Conservation (phyloP, 2,888 invertebrate genomes). For the Orchesella flavescens region DNA sequence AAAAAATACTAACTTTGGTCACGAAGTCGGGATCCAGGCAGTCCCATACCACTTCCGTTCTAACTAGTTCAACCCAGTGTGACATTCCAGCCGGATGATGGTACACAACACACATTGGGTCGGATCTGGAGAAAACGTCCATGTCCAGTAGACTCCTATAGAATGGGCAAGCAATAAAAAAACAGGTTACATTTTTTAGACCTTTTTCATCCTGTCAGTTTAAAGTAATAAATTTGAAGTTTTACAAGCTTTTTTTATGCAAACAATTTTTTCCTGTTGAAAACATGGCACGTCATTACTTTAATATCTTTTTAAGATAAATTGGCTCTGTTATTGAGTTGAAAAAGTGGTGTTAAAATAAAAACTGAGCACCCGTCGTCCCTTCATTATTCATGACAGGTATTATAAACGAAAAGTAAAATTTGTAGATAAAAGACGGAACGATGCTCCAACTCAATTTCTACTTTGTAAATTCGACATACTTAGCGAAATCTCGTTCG, state of each 20-base stretch:
- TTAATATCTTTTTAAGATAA: no score
- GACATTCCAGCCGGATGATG: conserved; percentile 73
- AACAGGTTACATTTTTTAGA: neutral
- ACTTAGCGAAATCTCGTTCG: no score
- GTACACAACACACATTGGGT: conserved; percentile 76
- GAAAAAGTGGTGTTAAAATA: neutral
- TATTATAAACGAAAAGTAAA: no score
- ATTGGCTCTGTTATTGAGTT: neutral
- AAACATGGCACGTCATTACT: no score
- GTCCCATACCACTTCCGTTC: conserved; percentile 76
- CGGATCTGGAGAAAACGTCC: conserved; percentile 78
- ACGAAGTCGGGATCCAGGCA: conserved; percentile 77
- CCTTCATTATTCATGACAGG: no score
- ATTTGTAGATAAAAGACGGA: no score
- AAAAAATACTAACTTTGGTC: conserved; percentile 71
- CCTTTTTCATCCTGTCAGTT: no score
- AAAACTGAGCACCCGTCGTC: no score
- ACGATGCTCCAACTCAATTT: no score
- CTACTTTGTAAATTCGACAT: no score
- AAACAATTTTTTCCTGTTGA: conserved; percentile 11
- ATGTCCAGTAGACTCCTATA: conserved; percentile 76
- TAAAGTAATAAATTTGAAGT: conserved; percentile 24
- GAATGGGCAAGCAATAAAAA: conserved; percentile 61
- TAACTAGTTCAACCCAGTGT: conserved; percentile 74
- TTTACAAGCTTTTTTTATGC: conserved; percentile 3